These are phyloP conservation scores for Brachirus orientalis DNA, from an alignment of 2,113 vertebrate genomes.

Conservation along the genomic window DNA sequence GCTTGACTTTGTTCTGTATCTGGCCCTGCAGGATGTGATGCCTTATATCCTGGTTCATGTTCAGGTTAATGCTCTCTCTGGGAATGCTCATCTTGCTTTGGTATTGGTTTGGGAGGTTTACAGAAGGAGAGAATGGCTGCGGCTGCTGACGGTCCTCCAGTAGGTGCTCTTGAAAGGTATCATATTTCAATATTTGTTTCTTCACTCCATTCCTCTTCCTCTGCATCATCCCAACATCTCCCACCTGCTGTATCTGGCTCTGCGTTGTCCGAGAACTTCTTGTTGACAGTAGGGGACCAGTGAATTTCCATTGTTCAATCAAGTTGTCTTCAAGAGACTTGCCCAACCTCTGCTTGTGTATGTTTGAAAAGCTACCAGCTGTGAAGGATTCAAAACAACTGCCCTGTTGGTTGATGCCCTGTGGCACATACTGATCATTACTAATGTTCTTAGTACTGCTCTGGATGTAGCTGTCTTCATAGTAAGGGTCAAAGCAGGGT, in stretches of 20 bases:
- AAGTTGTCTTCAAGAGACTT: conserved; percentile 59
- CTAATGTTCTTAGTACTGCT: conserved; percentile 30
- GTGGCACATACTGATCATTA: conserved; percentile 42
- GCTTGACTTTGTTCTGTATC: conserved; percentile 50
- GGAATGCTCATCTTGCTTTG: conserved; percentile 55
- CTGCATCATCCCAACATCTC: conserved; percentile 49
- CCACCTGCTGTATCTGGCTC: conserved; percentile 54
- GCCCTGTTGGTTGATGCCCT: conserved; percentile 66
- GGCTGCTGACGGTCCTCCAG: conserved; percentile 44
- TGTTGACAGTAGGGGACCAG: conserved; percentile 51
- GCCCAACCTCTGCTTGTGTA: conserved; percentile 46
- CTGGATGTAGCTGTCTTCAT: conserved; percentile 43
- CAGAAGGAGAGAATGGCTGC: conserved; percentile 33
- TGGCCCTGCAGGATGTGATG: conserved; percentile 51
- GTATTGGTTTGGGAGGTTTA: conserved; percentile 41
- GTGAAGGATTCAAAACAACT: conserved; percentile 64
- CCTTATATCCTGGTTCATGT: conserved; percentile 52
- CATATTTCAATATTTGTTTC: conserved; percentile 33
- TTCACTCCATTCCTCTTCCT: conserved; percentile 37
- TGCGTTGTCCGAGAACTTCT: conserved; percentile 40
- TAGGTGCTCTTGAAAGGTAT: conserved; percentile 45
- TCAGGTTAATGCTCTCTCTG: conserved; percentile 39
- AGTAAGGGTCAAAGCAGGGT: conserved; percentile 42
- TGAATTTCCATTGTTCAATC: conserved; percentile 60
- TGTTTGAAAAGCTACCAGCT: conserved; percentile 46